Base-by-base conservation (phyloP, 2,888 invertebrate species). In the Troides oblongomaculatus region DNA sequence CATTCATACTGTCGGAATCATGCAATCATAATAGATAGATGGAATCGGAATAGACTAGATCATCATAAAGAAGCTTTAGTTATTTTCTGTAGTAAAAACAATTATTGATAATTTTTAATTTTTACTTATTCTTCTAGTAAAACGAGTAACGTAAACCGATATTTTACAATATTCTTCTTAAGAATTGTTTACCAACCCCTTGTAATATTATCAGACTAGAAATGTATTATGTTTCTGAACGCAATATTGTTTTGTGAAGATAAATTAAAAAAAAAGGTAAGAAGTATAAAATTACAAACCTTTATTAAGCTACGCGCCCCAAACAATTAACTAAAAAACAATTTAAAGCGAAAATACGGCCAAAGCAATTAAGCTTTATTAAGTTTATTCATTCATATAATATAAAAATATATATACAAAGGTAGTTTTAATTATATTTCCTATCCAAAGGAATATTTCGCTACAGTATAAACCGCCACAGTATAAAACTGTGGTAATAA, bases 311-410 rank as follows among this genome's bases (percentile, higher is more conserved):
- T n/a, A 23, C 18, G 23, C 57, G 12, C 18, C 23, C 46, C 65
- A n/a, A 46, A 60, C 66, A 66, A 66, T 66, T 50, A 65, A 66
- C 58, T 66, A 60, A 36, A 58, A 21, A 50, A 66, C 58, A 66
- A 60, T 66, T 60, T 58, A 60, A 60, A 58, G 46, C 21, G 12
- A 62, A 23, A 39, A 12, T 60, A 66, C 60, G 25, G 66, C 50
- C 4, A 66, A 59, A 60, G 66, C 50, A 66, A 66, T 66, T 60
- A 60, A 60, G 60, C 50, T 60, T 60, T 60, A 66, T 60, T 58
- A 58, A 58, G 23, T 23, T 58, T 58, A 58, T 58, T 21, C 57
- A 18, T 14, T 58, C 12, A 23, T 23, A 1, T 58, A 58, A n/a
- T 23, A 7, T 23, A n/a, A 21, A 7, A 2, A 39, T 39, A 39